These are phyloP conservation scores for Pyrgus malvae DNA, from an alignment of 2,888 invertebrate species.

Conservation along the genomic window DNA sequence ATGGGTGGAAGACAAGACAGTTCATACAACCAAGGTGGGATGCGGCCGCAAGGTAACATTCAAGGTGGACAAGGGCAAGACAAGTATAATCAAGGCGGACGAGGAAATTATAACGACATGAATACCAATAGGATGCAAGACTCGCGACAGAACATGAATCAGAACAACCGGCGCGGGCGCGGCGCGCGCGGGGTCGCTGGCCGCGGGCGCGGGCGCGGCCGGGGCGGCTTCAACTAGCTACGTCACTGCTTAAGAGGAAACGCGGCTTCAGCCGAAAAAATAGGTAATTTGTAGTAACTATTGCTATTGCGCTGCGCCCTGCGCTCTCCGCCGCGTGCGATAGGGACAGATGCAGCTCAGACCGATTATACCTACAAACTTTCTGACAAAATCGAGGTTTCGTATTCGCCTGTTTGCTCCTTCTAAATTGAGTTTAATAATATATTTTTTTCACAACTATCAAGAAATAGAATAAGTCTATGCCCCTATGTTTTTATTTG, in stretches of 20 bases:
- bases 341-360: no score
- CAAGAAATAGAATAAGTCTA: no score
- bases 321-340: no score
- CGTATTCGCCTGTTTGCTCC: no score
- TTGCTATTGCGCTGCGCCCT: no score
- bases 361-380: no score
- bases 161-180: slow-evolving; percentile 34
- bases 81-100: slow-evolving; percentile 21
- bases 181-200: slow-evolving; percentile 35
- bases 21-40: slow-evolving; percentile 14
- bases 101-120: slow-evolving; percentile 8
- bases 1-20: not conserved
- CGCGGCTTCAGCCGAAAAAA: no score
- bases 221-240: slow-evolving; percentile 35
- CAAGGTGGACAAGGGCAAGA: slow-evolving; percentile 25
- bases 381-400: no score
- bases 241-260: not conserved
- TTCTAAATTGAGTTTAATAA: no score
- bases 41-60: slow-evolving; percentile 6
- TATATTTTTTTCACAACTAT: no score
- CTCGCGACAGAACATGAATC: slow-evolving; percentile 1
- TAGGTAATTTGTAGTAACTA: no score
- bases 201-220: slow-evolving; percentile 50
- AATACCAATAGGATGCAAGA: slow-evolving; percentile 17
- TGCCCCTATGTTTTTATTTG: no score